phyloP scores from a whole-genome alignment of 2,797 vertebrate species.

The Crocodylus rhombifer region DNA sequence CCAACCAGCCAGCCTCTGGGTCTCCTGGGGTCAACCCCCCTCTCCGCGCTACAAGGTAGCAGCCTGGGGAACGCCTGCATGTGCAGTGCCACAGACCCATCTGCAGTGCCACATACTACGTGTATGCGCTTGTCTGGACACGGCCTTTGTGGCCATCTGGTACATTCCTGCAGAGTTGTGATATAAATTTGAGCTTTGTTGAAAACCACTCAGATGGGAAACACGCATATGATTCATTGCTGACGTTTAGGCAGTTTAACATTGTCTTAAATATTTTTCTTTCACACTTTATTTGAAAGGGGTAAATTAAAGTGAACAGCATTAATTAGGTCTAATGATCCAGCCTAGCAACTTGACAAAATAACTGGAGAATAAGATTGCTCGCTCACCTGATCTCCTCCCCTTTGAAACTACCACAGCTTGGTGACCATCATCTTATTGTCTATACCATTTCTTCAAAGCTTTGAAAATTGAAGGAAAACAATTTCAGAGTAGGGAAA shows the following conservation, averaged over 20 bases:
- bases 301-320: conserved; percentile 13
- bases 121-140: too few relatives aligned
- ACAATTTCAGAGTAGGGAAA: not conserved
- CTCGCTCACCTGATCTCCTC: not conserved
- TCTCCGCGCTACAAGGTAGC: too few relatives aligned
- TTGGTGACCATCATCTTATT: not conserved
- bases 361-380: not conserved
- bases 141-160: conserved; percentile 29
- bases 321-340: not conserved
- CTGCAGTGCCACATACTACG: too few relatives aligned
- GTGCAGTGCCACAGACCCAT: too few relatives aligned
- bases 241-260: conserved; percentile 36
- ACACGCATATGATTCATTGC: conserved; percentile 46
- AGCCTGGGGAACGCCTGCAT: too few relatives aligned
- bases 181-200: conserved; percentile 54
- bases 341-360: not conserved
- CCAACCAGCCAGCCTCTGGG: too few relatives aligned
- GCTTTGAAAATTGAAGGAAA: not conserved
- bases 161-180: conserved; percentile 35
- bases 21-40: too few relatives aligned
- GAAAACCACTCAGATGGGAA: conserved; percentile 25
- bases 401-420: not conserved
- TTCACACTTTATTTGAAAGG: conserved; percentile 37
- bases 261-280: not conserved
- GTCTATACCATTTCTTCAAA: not conserved